Evolutionary conservation across 2,113 vertebrate species (phyloP).

Genomic region (Anas platyrhynchos): DNA sequence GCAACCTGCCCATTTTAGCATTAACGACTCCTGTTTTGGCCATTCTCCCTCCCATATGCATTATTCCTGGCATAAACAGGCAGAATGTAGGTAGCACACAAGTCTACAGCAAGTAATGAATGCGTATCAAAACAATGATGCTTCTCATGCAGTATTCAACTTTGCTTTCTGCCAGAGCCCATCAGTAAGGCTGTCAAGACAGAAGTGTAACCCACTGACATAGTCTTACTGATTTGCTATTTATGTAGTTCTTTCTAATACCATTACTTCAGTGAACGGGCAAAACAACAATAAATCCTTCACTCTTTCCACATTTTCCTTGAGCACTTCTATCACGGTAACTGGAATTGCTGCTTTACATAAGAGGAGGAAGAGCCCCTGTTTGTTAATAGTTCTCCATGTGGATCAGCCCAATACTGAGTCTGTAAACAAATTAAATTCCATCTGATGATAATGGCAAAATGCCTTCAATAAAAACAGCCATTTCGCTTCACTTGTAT

Average conservation of each 20-base stretch:
- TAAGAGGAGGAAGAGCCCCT: neutral
- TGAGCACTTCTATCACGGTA: neutral
- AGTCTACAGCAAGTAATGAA: neutral
- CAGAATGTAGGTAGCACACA: neutral
- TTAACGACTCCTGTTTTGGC: neutral
- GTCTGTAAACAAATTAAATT: slow-evolving; percentile 52
- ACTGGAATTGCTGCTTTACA: neutral
- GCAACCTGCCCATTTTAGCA: neutral
- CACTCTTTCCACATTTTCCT: neutral
- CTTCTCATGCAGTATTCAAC: neutral
- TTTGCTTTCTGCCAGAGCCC: neutral
- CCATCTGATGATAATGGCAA: slow-evolving; percentile 47
- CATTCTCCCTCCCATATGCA: neutral
- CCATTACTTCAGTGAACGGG: neutral
- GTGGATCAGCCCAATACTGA: neutral
- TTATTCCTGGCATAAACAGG: neutral
- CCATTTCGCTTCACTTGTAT: slow-evolving; percentile 29
- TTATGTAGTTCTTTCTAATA: neutral
- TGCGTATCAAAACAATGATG: neutral
- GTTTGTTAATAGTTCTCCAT: neutral
- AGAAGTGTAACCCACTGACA: neutral
- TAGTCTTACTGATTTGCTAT: neutral
- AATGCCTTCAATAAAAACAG: slow-evolving; percentile 38
- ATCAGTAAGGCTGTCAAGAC: neutral
- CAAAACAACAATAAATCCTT: neutral